Conservation (phyloP, 2,797 vertebrate species). For the Falco novaeseelandiae region DNA sequence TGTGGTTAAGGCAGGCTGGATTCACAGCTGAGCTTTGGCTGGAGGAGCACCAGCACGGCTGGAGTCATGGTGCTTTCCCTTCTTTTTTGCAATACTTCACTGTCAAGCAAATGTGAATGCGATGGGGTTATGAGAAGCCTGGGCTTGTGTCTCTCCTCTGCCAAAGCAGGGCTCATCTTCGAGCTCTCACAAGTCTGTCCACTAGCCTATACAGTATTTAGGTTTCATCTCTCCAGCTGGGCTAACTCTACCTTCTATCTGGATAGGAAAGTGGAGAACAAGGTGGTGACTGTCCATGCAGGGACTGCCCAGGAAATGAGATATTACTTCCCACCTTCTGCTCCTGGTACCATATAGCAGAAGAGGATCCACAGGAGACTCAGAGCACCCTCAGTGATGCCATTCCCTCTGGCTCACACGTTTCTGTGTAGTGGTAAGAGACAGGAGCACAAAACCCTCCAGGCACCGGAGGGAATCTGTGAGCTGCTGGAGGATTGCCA, state of each 20-base stretch:
- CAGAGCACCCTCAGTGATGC: neutral
- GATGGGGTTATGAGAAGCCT: neutral
- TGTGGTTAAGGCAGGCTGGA: neutral
- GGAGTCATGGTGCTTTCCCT: neutral
- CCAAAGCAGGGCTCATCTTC: neutral
- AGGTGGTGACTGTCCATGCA: neutral
- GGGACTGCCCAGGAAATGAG: neutral
- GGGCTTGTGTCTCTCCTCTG: neutral
- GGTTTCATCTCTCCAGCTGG: neutral
- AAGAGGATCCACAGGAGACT: neutral
- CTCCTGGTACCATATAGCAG: neutral
- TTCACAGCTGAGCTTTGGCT: neutral
- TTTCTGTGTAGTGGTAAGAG: neutral
- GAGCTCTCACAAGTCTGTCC: neutral
- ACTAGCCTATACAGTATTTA: neutral
- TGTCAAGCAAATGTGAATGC: rapidly evolving
- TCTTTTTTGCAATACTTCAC: neutral
- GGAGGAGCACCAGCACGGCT: neutral
- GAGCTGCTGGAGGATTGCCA: neutral
- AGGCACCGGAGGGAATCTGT: neutral
- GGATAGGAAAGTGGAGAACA: neutral
- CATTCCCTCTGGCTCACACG: neutral
- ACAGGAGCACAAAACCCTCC: neutral
- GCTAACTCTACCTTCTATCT: neutral
- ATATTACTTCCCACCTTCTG: neutral